phyloP scores from a whole-genome alignment of 1,140 invertebrate species.

The Rhyacophila brunnea region DNA sequence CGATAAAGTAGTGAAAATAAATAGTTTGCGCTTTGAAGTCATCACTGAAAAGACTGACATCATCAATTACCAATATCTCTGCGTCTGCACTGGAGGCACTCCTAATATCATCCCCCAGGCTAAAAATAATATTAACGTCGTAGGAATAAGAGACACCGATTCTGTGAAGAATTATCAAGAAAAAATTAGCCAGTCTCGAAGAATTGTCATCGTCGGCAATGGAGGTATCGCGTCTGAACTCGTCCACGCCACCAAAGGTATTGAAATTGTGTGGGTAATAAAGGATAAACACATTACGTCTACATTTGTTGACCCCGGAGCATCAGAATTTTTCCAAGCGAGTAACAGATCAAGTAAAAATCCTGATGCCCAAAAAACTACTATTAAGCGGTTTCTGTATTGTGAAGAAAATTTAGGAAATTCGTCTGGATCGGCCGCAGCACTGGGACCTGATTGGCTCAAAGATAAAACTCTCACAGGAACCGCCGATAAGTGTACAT shows the following conservation, averaged over 20 bases:
- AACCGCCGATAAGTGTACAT: constrained; percentile 43
- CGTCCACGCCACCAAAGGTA: constrained; percentile 79
- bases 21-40: constrained; percentile 53
- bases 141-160: constrained; percentile 95
- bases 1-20: constrained; percentile 60
- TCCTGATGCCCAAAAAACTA: constrained; percentile 32
- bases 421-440: constrained; percentile 64
- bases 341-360: constrained; percentile 42
- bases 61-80: constrained; percentile 80
- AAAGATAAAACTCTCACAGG: constrained; percentile 66
- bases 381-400: constrained; percentile 70
- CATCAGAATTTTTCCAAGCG: constrained; percentile 86
- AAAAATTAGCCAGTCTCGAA: constrained; percentile 64
- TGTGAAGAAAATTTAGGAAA: constrained; percentile 54
- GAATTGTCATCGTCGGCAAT: constrained; percentile 88
- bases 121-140: constrained; percentile 63
- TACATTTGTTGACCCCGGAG: constrained; percentile 94
- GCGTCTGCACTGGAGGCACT: constrained; percentile 85
- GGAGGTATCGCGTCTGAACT: constrained; percentile 97
- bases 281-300: constrained; percentile 90
- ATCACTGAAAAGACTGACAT: constrained; percentile 53
- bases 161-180: constrained; percentile 81
- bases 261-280: constrained; percentile 90
- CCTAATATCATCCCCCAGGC: constrained; percentile 73
- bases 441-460: constrained; percentile 95